Conservation (phyloP, 2,113 vertebrate genomes). For the Limanda limanda region DNA sequence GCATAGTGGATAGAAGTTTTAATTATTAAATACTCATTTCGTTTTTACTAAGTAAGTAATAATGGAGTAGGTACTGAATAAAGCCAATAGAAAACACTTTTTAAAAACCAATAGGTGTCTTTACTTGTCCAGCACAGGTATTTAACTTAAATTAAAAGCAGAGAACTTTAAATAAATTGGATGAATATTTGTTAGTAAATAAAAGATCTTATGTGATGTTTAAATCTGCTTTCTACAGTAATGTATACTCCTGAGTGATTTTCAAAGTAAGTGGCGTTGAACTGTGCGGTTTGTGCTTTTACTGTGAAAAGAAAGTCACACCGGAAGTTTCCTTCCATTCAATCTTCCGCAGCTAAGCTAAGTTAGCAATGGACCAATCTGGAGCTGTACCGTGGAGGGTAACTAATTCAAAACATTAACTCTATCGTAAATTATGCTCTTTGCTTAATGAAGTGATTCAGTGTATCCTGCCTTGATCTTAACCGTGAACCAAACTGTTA, state of each 20-base stretch:
- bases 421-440: not conserved
- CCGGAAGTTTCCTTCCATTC: constrained; percentile 19
- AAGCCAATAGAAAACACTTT: too few species aligned
- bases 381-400: constrained; percentile 50
- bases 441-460: accelerated
- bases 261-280: not conserved
- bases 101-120: too few species aligned
- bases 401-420: not conserved
- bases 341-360: not conserved
- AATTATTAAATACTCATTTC: not conserved
- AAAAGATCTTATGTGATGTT: not conserved
- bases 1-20: not conserved
- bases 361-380: constrained; percentile 48
- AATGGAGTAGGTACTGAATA: not conserved
- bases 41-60: too few species aligned
- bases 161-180: not conserved
- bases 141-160: not conserved
- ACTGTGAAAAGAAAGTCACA: constrained; percentile 21
- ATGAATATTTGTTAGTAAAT: not conserved
- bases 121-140: not conserved
- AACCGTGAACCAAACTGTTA: not conserved
- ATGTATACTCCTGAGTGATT: not conserved
- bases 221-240: not conserved
- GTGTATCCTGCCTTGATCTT: accelerated
- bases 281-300: constrained; percentile 1